Conservation (phyloP, 2,797 vertebrate genomes). For the Percopsis omiscomaycus region DNA sequence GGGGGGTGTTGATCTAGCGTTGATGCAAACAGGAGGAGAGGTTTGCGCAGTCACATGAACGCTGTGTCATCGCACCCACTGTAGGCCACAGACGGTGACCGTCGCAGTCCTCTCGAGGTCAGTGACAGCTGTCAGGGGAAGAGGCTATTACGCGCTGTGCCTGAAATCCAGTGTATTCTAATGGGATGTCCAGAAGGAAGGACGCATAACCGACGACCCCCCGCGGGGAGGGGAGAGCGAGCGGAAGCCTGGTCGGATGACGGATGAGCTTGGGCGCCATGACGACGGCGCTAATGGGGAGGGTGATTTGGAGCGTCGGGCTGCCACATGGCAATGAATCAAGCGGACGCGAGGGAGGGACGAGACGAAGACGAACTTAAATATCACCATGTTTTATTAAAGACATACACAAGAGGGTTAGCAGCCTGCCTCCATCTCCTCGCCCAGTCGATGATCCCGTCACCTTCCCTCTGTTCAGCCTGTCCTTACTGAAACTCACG, state of each 20-base stretch:
- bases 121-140: not conserved
- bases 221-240: conserved; percentile 9
- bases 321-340: conserved; percentile 69
- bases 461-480: not conserved
- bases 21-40: not conserved
- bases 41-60: not conserved
- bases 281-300: conserved; percentile 64
- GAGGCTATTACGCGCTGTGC: conserved; percentile 27
- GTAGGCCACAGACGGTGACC: not conserved
- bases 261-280: conserved; percentile 55
- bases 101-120: not conserved
- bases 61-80: conserved; percentile 4
- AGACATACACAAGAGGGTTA: conserved; percentile 69
- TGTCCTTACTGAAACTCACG: not conserved
- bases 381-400: conserved; percentile 77
- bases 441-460: conserved; percentile 41
- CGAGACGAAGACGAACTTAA: conserved; percentile 59
- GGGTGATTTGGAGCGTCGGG: conserved; percentile 51
- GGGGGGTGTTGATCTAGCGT: conserved; percentile 4
- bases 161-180: conserved; percentile 37
- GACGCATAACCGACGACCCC: conserved; percentile 56
- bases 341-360: conserved; percentile 31
- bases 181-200: conserved; percentile 41
- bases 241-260: conserved; percentile 58
- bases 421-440: conserved; percentile 68